A percentile compares a stretch with the other conserved stretches of the same genome.
Conservation (phyloP, 1,140 invertebrate species). For the Planococcus citri region DNA sequence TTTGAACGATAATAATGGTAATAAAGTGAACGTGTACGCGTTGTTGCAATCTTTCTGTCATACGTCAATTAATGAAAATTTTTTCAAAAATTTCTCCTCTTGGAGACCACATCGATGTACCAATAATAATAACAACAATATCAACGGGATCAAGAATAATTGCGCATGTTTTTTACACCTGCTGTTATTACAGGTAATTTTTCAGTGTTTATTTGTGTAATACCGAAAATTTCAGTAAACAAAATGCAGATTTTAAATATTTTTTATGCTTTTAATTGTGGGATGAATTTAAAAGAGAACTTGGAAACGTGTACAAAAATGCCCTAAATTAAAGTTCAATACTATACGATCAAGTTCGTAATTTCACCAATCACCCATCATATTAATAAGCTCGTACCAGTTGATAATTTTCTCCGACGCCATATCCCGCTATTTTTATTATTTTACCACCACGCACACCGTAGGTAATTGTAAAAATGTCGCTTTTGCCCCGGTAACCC, state of each 20-base stretch:
- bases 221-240: too few species aligned
- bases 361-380: too few species aligned
- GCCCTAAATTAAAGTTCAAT: too few species aligned
- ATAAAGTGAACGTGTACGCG: background rate
- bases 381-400: too few species aligned
- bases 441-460: background rate
- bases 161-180: conserved; percentile 32
- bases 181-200: conserved; percentile 31
- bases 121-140: background rate
- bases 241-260: background rate
- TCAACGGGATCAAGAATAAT: conserved; percentile 25
- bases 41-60: conserved; percentile 9
- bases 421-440: conserved; percentile 3
- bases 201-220: background rate
- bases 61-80: background rate
- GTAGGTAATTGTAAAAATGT: conserved; percentile 10
- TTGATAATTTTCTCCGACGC: background rate
- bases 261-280: background rate
- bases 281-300: background rate
- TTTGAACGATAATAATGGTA: conserved; percentile 10
- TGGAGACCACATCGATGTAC: background rate
- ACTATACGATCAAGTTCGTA: too few species aligned
- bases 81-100: background rate
- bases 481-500: background rate
- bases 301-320: background rate